A percentile compares a stretch with the other conserved stretches of the same genome.
These are phyloP conservation scores for Oceanodroma leucorhoa DNA, from an alignment of 2,797 vertebrate genomes.

Conservation along the genomic window DNA sequence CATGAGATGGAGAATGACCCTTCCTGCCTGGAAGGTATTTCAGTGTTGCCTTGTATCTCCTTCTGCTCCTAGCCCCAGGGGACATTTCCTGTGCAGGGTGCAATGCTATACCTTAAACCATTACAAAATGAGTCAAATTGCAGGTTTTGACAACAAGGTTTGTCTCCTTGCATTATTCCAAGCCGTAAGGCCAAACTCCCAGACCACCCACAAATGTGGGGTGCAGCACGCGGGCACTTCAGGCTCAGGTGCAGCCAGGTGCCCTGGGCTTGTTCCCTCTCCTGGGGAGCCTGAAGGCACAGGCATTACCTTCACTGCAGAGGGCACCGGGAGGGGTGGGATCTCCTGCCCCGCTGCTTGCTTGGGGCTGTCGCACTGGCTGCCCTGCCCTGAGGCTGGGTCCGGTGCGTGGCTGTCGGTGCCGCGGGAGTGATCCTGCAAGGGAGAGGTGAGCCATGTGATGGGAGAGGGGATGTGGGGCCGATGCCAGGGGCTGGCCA, in stretches of 20 bases:
- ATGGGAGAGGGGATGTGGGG: not conserved
- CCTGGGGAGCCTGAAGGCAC: not conserved
- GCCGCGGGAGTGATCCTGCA: conserved; percentile 73
- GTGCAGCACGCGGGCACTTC: accelerated
- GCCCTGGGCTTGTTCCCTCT: not conserved
- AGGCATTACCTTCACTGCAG: conserved; percentile 85
- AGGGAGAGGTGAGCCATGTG: not conserved
- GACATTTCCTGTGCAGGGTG: not conserved
- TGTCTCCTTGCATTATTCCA: not conserved
- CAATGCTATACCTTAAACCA: not conserved
- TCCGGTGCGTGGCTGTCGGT: conserved; percentile 71
- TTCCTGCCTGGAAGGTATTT: not conserved
- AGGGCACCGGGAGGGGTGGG: conserved; percentile 75
- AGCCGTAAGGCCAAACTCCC: not conserved
- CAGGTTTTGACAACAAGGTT: not conserved
- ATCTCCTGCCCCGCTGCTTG: conserved; percentile 73
- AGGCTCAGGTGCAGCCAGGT: not conserved
- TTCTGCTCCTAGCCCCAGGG: not conserved
- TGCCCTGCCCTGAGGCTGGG: conserved; percentile 40
- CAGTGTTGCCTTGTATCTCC: not conserved
- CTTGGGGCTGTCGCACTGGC: conserved; percentile 78
- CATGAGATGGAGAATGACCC: not conserved
- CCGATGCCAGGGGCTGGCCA: not conserved
- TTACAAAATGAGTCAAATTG: not conserved
- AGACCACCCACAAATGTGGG: not conserved